Percentiles rank a stretch among this genome's conserved stretches.
These are phyloP conservation scores for Marcusenius ussheri DNA, from an alignment of 2,113 vertebrate genomes.

Conservation along the genomic window DNA sequence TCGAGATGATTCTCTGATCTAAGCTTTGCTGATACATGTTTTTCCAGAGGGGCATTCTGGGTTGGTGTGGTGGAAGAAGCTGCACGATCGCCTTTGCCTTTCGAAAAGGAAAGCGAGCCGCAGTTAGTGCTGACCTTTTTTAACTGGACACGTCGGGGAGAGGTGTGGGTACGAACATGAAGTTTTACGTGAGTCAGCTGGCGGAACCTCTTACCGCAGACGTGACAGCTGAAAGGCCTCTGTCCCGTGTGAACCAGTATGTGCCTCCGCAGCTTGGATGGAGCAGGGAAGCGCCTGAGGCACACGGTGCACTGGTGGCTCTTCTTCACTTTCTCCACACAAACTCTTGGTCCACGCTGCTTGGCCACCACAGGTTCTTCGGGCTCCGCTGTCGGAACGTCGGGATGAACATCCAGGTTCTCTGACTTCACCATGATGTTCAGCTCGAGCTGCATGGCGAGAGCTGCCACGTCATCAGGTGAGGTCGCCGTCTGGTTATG, in stretches of 20 bases:
- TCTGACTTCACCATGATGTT: constrained; percentile 28
- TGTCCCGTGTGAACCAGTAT: constrained; percentile 66
- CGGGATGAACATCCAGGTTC: not conserved
- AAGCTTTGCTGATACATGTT: not conserved
- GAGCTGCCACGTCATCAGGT: not conserved
- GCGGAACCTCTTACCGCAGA: constrained; percentile 68
- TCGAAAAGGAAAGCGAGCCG: not conserved
- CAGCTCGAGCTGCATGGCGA: constrained; percentile 16
- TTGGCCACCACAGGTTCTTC: not conserved
- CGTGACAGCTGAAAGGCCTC: constrained; percentile 64
- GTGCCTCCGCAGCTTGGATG: constrained; percentile 67
- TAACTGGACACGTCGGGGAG: constrained; percentile 23
- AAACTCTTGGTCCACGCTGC: not conserved
- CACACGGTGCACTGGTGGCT: constrained; percentile 64
- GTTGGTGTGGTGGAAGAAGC: not conserved
- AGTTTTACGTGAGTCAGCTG: constrained; percentile 71
- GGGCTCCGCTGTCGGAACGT: not conserved
- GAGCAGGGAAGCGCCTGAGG: constrained; percentile 62
- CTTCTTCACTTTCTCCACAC: constrained; percentile 22
- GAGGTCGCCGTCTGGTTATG: not conserved
- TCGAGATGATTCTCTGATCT: constrained; percentile 30
- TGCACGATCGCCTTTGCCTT: not conserved
- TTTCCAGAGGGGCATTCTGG: not conserved
- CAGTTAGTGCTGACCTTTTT: not conserved
- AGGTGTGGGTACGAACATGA: constrained; percentile 62